phyloP scores from a whole-genome alignment of 2,888 invertebrate species.

The Sarcophaga rosellei region DNA sequence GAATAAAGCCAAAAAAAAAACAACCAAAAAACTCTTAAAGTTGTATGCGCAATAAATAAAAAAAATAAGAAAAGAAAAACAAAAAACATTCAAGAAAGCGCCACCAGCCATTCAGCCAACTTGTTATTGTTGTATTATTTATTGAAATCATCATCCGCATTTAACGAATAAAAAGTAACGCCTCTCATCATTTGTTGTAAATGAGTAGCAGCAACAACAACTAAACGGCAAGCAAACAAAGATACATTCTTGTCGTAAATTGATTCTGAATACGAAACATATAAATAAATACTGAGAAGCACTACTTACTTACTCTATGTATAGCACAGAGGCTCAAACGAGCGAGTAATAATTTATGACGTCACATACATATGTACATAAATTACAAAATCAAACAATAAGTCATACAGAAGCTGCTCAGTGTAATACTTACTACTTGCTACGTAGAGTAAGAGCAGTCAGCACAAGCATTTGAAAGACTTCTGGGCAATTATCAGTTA shows the following conservation, averaged over 20 bases:
- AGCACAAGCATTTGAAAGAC: no score
- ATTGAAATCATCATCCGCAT: conserved; percentile 57
- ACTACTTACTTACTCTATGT: not conserved
- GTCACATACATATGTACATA: conserved; percentile 24
- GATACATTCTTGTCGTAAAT: conserved; percentile 43
- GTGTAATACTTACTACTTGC: not conserved
- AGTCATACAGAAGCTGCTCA: not conserved
- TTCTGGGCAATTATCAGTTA: no score
- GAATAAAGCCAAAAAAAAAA: not conserved
- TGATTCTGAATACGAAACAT: conserved; percentile 35
- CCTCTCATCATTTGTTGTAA: conserved; percentile 49
- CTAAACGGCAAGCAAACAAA: conserved; percentile 7
- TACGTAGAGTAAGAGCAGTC: no score
- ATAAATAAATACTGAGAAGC: conserved; percentile 3
- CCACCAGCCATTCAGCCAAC: conserved; percentile 43
- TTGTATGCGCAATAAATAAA: not conserved
- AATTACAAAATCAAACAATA: not conserved
- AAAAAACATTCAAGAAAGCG: conserved; percentile 39
- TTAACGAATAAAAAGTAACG: conserved; percentile 53
- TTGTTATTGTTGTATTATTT: conserved; percentile 34
- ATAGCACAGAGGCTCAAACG: conserved; percentile 3
- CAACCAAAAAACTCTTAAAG: conserved; percentile 35
- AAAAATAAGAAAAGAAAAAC: conserved; percentile 32
- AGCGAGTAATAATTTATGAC: conserved; percentile 29
- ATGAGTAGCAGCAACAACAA: conserved; percentile 32